These are phyloP conservation scores for Haliaeetus leucogaster DNA, from an alignment of 2,113 vertebrate genomes.

Conservation along the genomic window DNA sequence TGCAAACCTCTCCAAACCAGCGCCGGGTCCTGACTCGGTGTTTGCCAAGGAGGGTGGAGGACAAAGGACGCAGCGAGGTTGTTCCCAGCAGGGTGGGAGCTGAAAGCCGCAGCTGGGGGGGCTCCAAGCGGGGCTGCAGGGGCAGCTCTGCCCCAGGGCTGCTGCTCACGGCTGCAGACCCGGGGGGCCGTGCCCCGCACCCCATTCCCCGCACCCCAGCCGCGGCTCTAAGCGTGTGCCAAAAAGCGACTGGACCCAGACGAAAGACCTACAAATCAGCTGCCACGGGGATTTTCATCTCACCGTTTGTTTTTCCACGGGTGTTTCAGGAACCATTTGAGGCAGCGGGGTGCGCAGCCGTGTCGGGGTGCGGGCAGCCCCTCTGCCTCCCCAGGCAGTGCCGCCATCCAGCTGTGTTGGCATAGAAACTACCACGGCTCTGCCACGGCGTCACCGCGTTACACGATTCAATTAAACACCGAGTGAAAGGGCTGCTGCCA, in stretches of 20 bases:
- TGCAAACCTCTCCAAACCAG: not conserved
- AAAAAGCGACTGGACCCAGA: not conserved
- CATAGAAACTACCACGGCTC: slow-evolving; percentile 45
- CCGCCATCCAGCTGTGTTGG: slow-evolving; percentile 32
- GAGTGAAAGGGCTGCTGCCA: not conserved
- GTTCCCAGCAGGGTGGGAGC: not conserved
- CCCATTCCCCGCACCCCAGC: fast-evolving
- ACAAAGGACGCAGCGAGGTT: fast-evolving
- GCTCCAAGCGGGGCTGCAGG: fast-evolving
- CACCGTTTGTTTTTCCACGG: fast-evolving
- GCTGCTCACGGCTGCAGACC: not conserved
- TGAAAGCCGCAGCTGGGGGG: not conserved
- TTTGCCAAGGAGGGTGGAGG: not conserved
- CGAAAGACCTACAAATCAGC: fast-evolving
- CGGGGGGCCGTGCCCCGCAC: no score
- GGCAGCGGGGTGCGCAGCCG: not conserved
- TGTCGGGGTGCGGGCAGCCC: not conserved
- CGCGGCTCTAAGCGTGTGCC: not conserved
- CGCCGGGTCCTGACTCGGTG: not conserved
- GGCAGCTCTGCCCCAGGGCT: not conserved
- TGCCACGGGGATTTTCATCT: not conserved
- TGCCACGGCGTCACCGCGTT: not conserved
- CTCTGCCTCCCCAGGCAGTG: not conserved
- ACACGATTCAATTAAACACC: not conserved
- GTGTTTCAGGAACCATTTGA: not conserved